phyloP scores from a whole-genome alignment of 2,888 invertebrate species.

The Microplitis manilae region DNA sequence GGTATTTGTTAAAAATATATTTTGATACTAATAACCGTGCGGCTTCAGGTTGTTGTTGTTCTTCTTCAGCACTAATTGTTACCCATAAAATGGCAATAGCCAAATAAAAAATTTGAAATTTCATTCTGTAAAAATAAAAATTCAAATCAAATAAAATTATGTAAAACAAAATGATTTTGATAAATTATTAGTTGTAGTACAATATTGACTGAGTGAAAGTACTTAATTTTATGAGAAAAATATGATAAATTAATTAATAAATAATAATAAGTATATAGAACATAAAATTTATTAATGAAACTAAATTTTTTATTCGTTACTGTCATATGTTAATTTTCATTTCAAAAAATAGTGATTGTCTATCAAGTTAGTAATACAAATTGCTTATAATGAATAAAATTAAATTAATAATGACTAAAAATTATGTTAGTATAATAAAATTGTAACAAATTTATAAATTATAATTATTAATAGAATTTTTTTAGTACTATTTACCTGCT shows the following conservation, averaged over 20 bases:
- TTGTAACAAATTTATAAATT: neutral
- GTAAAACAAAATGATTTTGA: neutral
- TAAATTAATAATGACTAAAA: neutral
- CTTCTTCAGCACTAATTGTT: constrained; percentile 74
- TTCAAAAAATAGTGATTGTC: neutral
- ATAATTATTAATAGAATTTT: constrained; percentile 10
- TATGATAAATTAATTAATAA: neutral
- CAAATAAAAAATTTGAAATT: constrained; percentile 69
- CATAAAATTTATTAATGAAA: neutral
- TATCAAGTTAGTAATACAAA: neutral
- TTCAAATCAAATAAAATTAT: neutral
- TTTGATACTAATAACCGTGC: constrained; percentile 93
- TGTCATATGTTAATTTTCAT: neutral
- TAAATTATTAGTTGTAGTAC: neutral
- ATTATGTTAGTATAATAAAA: neutral
- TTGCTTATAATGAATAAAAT: neutral
- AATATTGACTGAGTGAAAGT: neutral
- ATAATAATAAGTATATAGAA: neutral
- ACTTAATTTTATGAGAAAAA: neutral
- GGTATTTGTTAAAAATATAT: constrained; percentile 94
- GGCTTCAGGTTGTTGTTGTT: constrained; percentile 77
- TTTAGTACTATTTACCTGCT: constrained; percentile 26
- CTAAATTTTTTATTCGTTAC: neutral
- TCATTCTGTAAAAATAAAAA: constrained; percentile 64
- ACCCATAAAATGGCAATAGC: constrained; percentile 72